phyloP scores from a whole-genome alignment of 2,113 vertebrate genomes.

The Haliaeetus leucogaster region DNA sequence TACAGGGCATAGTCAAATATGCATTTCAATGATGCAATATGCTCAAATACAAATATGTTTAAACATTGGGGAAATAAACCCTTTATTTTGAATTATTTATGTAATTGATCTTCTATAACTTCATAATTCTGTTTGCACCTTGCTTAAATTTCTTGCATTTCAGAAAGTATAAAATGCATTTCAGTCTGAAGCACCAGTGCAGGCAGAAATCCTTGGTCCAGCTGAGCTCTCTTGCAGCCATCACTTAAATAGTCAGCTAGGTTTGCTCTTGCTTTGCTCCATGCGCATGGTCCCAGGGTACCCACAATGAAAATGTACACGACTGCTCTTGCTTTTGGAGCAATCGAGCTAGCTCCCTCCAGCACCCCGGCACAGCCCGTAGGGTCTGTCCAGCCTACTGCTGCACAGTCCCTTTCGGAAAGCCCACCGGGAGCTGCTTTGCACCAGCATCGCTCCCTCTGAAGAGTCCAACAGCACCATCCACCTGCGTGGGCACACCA shows the following conservation, averaged over 20 bases:
- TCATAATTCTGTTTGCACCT: neutral
- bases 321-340: neutral
- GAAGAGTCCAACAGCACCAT: neutral
- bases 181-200: neutral
- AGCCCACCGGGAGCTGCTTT: neutral
- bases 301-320: neutral
- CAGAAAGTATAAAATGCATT: neutral
- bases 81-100: neutral
- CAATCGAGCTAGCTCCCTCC: fast-evolving
- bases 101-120: neutral
- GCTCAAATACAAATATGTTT: neutral
- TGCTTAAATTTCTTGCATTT: neutral
- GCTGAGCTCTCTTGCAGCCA: neutral
- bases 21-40: neutral
- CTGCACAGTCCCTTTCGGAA: neutral
- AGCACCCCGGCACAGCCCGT: neutral
- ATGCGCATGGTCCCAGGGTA: neutral
- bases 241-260: neutral
- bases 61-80: neutral
- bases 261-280: neutral
- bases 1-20: neutral
- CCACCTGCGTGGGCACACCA: neutral
- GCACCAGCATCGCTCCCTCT: neutral
- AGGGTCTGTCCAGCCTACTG: fast-evolving
- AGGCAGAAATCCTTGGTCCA: neutral